phyloP scores from a whole-genome alignment of 92 coral and sea anemone genomes.

The Muricea muricata region DNA sequence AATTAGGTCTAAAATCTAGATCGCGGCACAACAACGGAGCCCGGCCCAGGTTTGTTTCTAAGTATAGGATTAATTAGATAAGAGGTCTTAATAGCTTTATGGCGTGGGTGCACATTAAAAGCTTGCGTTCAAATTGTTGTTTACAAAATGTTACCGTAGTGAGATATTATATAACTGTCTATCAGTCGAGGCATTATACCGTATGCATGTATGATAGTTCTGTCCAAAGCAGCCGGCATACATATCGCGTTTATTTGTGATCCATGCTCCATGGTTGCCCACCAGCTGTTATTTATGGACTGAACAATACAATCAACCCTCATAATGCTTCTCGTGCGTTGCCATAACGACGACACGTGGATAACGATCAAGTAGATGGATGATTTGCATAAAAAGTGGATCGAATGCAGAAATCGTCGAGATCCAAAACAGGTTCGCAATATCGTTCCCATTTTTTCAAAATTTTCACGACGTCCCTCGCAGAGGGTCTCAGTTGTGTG shows the following conservation, averaged over 20 bases:
- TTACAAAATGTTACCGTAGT: too few relatives aligned
- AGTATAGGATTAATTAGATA: not conserved
- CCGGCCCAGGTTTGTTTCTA: too few relatives aligned
- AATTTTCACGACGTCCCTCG: slow-evolving; percentile 71
- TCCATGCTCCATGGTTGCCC: not conserved
- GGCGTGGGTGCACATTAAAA: not conserved
- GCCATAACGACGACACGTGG: slow-evolving; percentile 1
- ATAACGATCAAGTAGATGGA: not conserved
- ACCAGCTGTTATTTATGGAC: not conserved
- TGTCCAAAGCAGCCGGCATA: too few relatives aligned
- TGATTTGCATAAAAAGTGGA: slow-evolving; percentile 14
- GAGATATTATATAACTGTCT: too few relatives aligned
- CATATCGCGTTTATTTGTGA: too few relatives aligned
- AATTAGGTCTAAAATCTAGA: too few relatives aligned
- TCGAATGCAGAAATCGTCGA: slow-evolving; percentile 22
- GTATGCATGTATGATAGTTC: too few relatives aligned
- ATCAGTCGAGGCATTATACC: too few relatives aligned
- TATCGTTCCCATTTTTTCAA: slow-evolving; percentile 59
- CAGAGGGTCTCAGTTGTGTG: slow-evolving; percentile 79
- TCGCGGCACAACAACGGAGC: too few relatives aligned
- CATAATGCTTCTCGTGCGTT: not conserved
- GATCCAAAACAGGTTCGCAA: slow-evolving; percentile 16
- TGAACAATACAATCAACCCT: not conserved
- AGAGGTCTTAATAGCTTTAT: not conserved
- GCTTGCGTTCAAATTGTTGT: too few relatives aligned